phyloP scores from a whole-genome alignment of 2,797 vertebrate species.

The Sebastes trivittatus region DNA sequence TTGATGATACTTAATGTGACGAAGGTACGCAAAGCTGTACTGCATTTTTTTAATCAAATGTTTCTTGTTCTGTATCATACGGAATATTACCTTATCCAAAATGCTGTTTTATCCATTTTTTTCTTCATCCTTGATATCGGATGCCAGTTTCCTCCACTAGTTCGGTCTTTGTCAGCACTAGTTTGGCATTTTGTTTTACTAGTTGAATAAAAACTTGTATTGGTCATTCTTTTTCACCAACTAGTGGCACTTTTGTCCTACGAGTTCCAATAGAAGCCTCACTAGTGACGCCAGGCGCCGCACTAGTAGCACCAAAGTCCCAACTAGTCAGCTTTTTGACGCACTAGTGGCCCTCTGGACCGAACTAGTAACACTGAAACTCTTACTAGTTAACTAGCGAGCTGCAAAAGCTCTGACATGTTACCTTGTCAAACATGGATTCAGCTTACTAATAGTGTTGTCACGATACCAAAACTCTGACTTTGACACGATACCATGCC shows the following conservation, averaged over 20 bases:
- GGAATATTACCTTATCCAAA: neutral
- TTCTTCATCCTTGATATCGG: neutral
- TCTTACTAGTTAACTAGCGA: no score
- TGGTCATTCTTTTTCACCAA: no score
- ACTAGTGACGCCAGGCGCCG: rapidly evolving
- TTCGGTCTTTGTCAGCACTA: neutral
- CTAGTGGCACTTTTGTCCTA: no score
- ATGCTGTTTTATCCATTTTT: neutral
- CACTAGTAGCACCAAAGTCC: no score
- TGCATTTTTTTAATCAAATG: neutral
- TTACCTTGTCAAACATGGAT: rapidly evolving
- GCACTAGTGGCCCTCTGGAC: no score
- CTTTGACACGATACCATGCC: rapidly evolving
- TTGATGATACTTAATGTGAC: neutral
- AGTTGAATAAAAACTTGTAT: rapidly evolving
- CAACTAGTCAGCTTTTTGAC: no score
- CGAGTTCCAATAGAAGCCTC: no score
- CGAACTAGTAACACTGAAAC: no score
- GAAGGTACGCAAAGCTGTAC: neutral
- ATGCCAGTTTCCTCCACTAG: neutral
- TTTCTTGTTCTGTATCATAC: neutral
- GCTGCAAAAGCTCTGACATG: no score
- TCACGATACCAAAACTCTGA: no score
- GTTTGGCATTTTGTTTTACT: neutral
- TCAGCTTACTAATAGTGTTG: no score